Evolutionary conservation across 2,113 vertebrate genomes (phyloP).

Genomic region (Crotophaga sulcirostris): DNA sequence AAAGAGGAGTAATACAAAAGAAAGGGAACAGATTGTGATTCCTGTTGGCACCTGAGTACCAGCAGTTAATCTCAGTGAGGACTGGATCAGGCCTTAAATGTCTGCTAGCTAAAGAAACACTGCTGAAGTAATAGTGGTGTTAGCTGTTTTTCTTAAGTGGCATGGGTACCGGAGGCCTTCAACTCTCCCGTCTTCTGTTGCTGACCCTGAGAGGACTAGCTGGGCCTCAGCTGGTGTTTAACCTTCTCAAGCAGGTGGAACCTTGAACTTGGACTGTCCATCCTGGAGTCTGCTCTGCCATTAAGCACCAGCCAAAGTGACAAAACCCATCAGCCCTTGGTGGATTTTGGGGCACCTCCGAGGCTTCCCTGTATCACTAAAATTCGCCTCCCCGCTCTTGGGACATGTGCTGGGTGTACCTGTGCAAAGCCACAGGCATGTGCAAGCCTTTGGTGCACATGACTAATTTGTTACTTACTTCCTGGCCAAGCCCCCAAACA

Average conservation of each 20-base stretch:
- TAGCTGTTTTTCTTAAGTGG: not conserved
- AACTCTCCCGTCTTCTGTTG: not conserved
- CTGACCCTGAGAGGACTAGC: not conserved
- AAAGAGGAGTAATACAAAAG: not conserved
- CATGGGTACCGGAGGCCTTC: not conserved
- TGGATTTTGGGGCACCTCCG: not conserved
- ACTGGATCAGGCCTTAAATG: not conserved
- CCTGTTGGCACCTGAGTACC: not conserved
- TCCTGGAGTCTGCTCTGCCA: not conserved
- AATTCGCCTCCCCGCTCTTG: not conserved
- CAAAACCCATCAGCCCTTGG: not conserved
- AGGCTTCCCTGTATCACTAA: not conserved
- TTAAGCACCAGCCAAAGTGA: not conserved
- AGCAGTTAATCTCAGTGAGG: not conserved
- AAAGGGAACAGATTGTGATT: not conserved
- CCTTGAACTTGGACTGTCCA: accelerated
- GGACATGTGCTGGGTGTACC: not conserved
- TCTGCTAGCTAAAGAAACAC: not conserved
- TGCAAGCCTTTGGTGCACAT: not conserved
- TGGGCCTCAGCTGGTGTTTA: not conserved
- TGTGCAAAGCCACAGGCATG: accelerated
- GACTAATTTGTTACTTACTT: not conserved
- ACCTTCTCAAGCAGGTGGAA: not conserved
- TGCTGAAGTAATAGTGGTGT: not conserved
- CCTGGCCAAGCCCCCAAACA: not conserved